phyloP scores from a whole-genome alignment of 2,888 invertebrate genomes.

The Hyppa rectilinea region DNA sequence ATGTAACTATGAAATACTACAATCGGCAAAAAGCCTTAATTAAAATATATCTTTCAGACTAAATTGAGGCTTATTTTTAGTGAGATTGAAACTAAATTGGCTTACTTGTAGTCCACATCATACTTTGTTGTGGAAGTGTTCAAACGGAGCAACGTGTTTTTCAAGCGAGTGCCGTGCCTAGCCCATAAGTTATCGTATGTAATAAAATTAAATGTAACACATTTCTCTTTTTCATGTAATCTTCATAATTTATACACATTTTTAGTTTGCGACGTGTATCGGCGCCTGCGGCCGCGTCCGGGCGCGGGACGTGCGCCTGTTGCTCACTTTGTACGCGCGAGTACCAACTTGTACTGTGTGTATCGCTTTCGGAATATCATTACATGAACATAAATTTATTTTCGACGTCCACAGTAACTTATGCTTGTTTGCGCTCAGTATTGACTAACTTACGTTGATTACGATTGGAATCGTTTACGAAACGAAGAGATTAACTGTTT shows the following conservation, averaged over 20 bases:
- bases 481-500: conserved; percentile 48
- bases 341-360: conserved; percentile 59
- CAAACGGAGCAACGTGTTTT: conserved; percentile 81
- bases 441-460: conserved; percentile 66
- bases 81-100: conserved; percentile 41
- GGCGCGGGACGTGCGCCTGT: conserved; percentile 56
- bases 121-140: conserved; percentile 63
- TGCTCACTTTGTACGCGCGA: conserved; percentile 68
- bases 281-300: conserved; percentile 79
- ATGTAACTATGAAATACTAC: conserved; percentile 82
- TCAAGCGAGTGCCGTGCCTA: conserved; percentile 86
- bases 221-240: conserved; percentile 91
- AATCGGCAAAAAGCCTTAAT: conserved; percentile 72
- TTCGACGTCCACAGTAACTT: conserved; percentile 70
- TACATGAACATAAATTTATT: conserved; percentile 75
- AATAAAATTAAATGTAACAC: conserved; percentile 91
- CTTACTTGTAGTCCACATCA: conserved; percentile 22
- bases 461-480: conserved; percentile 62
- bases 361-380: conserved; percentile 74
- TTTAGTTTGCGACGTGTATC: conserved; percentile 87
- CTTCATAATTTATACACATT: conserved; percentile 90
- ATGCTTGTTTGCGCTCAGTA: conserved; percentile 70
- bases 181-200: conserved; percentile 89
- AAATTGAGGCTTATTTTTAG: conserved; percentile 60
- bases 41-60: conserved; percentile 29